Evolutionary conservation across 2,797 vertebrate genomes (phyloP).

Genomic region (Artibeus lituratus): DNA sequence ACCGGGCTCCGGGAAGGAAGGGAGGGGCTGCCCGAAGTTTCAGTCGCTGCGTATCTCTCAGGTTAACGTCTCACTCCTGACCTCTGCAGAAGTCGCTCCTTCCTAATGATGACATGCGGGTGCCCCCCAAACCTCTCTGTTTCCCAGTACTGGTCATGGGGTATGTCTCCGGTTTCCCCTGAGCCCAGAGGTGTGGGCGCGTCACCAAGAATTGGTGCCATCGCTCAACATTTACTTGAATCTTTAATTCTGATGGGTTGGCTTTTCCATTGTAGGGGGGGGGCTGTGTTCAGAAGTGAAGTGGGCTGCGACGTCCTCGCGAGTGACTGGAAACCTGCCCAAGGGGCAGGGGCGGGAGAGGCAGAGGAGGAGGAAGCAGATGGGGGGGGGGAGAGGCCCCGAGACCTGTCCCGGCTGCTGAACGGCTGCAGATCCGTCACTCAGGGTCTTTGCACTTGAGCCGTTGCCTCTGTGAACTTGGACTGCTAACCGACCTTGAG

Average conservation of each 20-base stretch:
- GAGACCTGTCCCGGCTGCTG: not conserved
- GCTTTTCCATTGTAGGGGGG: constrained; percentile 22
- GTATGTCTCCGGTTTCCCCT: constrained; percentile 75
- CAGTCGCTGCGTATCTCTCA: constrained; percentile 82
- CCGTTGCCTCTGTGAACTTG: not conserved
- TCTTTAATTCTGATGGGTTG: constrained; percentile 64
- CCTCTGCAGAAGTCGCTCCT: constrained; percentile 79
- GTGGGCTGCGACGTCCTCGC: not conserved
- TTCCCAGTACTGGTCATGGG: constrained; percentile 74
- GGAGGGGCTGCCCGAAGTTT: constrained; percentile 77
- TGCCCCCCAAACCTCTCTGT: constrained; percentile 70
- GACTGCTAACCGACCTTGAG: not conserved
- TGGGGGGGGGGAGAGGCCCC: not conserved
- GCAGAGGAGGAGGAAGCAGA: not conserved
- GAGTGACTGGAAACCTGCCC: not conserved
- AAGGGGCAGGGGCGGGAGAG: not conserved
- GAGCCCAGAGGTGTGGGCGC: constrained; percentile 3
- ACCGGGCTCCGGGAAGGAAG: constrained; percentile 62
- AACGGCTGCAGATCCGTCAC: not conserved
- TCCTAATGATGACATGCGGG: constrained; percentile 76
- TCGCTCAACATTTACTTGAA: constrained; percentile 58
- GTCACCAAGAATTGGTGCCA: not conserved
- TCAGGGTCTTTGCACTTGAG: not conserved
- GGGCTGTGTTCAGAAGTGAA: not conserved
- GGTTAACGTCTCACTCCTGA: constrained; percentile 82